Evolutionary conservation across 2,113 vertebrate genomes (phyloP), one percentile per base, ranked within the genome.

Genomic region (Entomyzon cyanotis): DNA sequence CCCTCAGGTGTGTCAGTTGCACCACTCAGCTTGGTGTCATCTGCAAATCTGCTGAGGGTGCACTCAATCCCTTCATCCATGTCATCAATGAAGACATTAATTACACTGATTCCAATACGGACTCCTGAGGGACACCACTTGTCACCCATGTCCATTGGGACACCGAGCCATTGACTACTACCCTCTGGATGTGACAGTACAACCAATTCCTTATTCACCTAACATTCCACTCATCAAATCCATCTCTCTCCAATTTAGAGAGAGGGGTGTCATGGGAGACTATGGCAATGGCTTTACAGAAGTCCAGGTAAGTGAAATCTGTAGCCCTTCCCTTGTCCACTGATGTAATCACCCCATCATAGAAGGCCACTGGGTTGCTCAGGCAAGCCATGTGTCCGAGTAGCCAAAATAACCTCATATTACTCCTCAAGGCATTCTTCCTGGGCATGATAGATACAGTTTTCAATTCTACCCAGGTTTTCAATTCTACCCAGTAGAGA

Each of bases 1-100:
- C 55, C 55, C 39, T 60, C 46, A 78, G 39, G 22, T 12, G 18
- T 19, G 55, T 62, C 64, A 46, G 9, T 63, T 60, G 63, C 63
- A 87, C 33, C 39, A 60, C 39, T 44, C 41, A 60, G 55, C 9
- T 79, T 63, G n/a, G 28, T 21, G 65, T 21, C 20, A 55, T 6
- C 24, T 63, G 47, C n/a, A 55, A 25, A 15, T 25, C 12, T 68
- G 21, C 30, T 65, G 70, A 70, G 24, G 24, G 7, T 63, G 11
- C 5, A 49, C 30, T 5, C 0, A 1, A 71, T 35, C 5, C 11
- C 20, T 63, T 70, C 12, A 3, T 56, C 35, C 15, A 21, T 21
- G 25, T 18, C 12, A 63, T 42, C 41, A 49, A 31, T 41, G 16
- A 33, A 8, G 39, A 15, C 41, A 49, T 31, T 79, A 71, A 71